A percentile compares a stretch with the other conserved stretches of the same genome.
Evolutionary conservation across 2,888 invertebrate species (phyloP).

Genomic region (Leptinotarsa peninsularis): DNA sequence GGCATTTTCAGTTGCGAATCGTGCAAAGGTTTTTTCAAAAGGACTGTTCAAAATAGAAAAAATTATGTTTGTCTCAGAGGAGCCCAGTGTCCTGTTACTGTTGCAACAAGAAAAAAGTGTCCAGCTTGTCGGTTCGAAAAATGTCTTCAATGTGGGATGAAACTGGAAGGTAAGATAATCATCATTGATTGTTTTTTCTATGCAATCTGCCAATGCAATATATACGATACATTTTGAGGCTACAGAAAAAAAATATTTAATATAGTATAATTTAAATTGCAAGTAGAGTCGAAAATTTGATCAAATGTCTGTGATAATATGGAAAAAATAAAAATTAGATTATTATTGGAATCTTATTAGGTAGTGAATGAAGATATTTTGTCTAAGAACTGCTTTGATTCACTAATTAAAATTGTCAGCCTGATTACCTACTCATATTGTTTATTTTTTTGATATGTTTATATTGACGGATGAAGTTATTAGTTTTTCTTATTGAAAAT

Average conservation of each 20-base stretch:
- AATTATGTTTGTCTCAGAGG: conserved; percentile 94
- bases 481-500: background rate
- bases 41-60: conserved; percentile 98
- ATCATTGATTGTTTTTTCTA: background rate
- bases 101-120: conserved; percentile 94
- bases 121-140: conserved; percentile 97
- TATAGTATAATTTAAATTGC: too few relatives aligned
- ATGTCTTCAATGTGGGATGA: conserved; percentile 96
- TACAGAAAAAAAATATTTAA: too few relatives aligned
- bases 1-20: conserved; percentile 98
- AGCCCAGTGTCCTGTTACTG: conserved; percentile 91
- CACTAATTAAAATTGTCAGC: too few relatives aligned
- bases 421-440: background rate
- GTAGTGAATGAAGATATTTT: too few relatives aligned
- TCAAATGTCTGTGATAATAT: too few relatives aligned
- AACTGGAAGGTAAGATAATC: conserved; percentile 80
- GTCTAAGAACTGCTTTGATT: too few relatives aligned
- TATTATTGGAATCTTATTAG: too few relatives aligned
- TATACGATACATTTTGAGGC: background rate
- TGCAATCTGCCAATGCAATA: background rate
- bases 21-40: conserved; percentile 97
- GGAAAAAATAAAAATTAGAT: too few relatives aligned
- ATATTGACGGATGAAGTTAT: background rate
- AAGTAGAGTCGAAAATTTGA: too few relatives aligned
- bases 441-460: conserved; percentile 1